Evolutionary conservation across 2,113 vertebrate species (phyloP), one percentile per base, ranked within the genome.

Genomic region (Amblyopsis rosae): DNA sequence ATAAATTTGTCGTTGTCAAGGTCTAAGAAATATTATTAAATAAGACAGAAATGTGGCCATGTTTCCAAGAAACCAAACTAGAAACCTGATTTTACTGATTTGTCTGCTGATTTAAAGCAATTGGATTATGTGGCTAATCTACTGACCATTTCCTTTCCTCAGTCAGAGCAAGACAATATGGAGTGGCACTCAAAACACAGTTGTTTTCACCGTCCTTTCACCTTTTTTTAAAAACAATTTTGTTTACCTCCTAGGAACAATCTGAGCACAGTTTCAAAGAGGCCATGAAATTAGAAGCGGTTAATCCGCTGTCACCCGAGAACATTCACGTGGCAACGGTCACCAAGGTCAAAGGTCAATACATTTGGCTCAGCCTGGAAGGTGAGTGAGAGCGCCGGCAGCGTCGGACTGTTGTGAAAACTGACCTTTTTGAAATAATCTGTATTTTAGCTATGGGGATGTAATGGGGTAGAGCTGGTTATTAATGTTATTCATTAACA

Each of bases 261-360:
- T 89, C 86, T 79, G 96, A 97, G 63, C 96, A 97, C 81, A 93
- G 94, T 73, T 97, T 97, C 87, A 95, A 96, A 87, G 96, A 95
- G 82, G 94, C 93, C 74, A 98, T 98, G 98, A 99, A 97, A 89
- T 94, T 99, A 16, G 98, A 99, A 87, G 96, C 96, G 3, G 95
- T 97, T 84, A 97, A 99, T 87, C 96, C 93, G 1, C 84, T 96
- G 79, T 92, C 94, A 64, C 95, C 96, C 9, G 94, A 96, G 87
- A 95, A 99, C 90, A 95, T 99, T 69, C 97, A 97, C 16, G 93
- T 98, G 80, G 96, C 95, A 33, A 95, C 95, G 35, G 88, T 99
- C 71, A 95, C 93, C 75, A 94, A 87, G 73, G 93, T 98, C 84
- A 95, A 93, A 91, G 95, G 94, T 58, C 94, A 95, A 9, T 96